These are phyloP conservation scores for Synanthedon andrenaeformis DNA, from an alignment of 2,888 invertebrate species.

Conservation along the genomic window DNA sequence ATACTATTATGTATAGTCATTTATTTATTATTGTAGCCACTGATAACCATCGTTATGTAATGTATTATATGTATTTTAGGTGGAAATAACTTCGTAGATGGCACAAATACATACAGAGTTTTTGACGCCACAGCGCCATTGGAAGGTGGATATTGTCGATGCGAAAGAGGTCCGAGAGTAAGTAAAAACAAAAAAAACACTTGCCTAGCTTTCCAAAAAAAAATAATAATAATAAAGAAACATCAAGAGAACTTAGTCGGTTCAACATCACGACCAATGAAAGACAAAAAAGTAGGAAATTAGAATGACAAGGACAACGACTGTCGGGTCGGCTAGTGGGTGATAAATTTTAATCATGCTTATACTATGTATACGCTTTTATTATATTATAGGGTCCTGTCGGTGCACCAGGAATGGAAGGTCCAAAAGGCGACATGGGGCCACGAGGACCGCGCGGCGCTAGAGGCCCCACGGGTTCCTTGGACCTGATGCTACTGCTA, in stretches of 20 bases:
- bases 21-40: too few species aligned
- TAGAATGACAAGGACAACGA: too few species aligned
- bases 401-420: constrained; percentile 72
- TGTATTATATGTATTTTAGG: constrained; percentile 13
- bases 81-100: constrained; percentile 47
- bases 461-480: constrained; percentile 72
- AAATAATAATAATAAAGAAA: too few species aligned
- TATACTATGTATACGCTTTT: too few species aligned
- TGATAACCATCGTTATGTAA: too few species aligned
- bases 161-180: constrained; percentile 76
- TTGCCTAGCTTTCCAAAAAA: neutral
- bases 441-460: constrained; percentile 69
- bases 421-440: constrained; percentile 73
- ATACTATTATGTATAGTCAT: too few species aligned
- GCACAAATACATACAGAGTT: constrained; percentile 62
- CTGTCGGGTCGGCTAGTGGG: too few species aligned
- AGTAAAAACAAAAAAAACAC: constrained; percentile 13
- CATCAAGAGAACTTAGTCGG: neutral
- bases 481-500: constrained; percentile 74
- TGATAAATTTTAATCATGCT: too few species aligned
- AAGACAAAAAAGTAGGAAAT: too few species aligned
- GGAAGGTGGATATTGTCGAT: constrained; percentile 71
- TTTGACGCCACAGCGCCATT: constrained; percentile 72
- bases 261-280: too few species aligned
- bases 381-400: constrained; percentile 69